phyloP scores from a whole-genome alignment of 2,113 vertebrate species.

The Chitala chitala region DNA sequence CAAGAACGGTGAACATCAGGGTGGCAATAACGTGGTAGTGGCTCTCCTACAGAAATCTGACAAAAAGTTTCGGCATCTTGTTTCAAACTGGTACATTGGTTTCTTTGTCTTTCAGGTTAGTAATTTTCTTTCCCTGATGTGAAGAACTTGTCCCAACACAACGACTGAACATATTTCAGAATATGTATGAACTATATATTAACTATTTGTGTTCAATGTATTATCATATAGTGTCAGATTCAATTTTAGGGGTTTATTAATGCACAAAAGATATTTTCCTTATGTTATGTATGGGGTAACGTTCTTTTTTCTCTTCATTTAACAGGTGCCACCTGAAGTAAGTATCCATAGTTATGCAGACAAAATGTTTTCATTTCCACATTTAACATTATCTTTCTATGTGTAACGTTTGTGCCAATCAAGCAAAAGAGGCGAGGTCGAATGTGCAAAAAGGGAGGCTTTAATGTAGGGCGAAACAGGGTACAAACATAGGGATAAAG shows the following conservation, averaged over 20 bases:
- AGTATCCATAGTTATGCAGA: slow-evolving; percentile 29
- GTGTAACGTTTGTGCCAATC: no score
- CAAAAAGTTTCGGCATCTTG: slow-evolving; percentile 48
- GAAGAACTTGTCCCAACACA: no score
- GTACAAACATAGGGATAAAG: no score
- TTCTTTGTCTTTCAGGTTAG: slow-evolving; percentile 51
- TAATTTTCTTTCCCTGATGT: not conserved
- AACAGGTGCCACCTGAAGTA: slow-evolving; percentile 49
- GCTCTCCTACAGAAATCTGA: slow-evolving; percentile 60
- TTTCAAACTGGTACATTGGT: slow-evolving; percentile 48
- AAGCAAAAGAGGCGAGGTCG: no score
- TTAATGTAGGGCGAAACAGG: no score
- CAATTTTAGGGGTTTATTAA: not conserved
- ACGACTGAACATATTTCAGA: not conserved
- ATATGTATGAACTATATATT: not conserved
- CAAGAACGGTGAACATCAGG: not conserved
- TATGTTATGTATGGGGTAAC: no score
- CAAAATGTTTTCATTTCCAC: not conserved
- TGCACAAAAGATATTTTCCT: not conserved
- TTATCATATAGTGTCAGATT: not conserved
- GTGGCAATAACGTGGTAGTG: slow-evolving; percentile 45
- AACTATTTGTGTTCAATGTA: not conserved
- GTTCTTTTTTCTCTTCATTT: slow-evolving; percentile 23
- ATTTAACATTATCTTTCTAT: no score
- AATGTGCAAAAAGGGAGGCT: no score